A percentile compares a stretch with the other conserved stretches of the same genome.
Conservation (phyloP, 35 echinoderm and acorn worm species). For the Anneissia japonica region DNA sequence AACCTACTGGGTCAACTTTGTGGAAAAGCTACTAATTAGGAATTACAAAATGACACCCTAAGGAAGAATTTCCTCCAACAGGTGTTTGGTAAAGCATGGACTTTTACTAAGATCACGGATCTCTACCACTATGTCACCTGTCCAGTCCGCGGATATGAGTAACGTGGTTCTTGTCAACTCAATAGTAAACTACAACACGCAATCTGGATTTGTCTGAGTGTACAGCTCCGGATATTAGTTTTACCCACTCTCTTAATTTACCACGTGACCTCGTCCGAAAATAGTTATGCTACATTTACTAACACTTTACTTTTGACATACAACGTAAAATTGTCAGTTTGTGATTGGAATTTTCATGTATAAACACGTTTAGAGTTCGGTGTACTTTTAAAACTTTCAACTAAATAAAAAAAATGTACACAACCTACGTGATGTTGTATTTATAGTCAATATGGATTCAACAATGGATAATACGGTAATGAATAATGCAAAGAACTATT, state of each 20-base stretch:
- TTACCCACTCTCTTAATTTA: neutral
- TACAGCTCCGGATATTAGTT: neutral
- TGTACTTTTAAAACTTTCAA: neutral
- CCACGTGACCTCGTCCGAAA: neutral
- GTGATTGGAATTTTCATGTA: neutral
- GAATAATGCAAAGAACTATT: too few relatives aligned
- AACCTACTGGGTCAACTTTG: too few relatives aligned
- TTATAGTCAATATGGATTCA: too few relatives aligned
- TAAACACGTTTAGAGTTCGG: neutral
- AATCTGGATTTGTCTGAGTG: neutral
- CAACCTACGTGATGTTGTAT: too few relatives aligned
- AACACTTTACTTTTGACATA: neutral
- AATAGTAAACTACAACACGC: neutral
- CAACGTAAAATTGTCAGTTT: neutral
- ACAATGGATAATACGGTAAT: too few relatives aligned
- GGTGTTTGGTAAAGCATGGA: neutral
- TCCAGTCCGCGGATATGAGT: neutral
- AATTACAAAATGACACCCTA: neutral
- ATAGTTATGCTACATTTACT: neutral
- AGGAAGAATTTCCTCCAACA: neutral
- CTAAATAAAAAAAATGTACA: too few relatives aligned
- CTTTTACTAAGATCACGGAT: neutral
- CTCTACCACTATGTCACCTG: neutral
- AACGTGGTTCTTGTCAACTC: neutral
- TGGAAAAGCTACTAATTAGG: too few relatives aligned